These are phyloP conservation scores for Circaetus gallicus DNA, from an alignment of 2,113 vertebrate species.

Conservation along the genomic window DNA sequence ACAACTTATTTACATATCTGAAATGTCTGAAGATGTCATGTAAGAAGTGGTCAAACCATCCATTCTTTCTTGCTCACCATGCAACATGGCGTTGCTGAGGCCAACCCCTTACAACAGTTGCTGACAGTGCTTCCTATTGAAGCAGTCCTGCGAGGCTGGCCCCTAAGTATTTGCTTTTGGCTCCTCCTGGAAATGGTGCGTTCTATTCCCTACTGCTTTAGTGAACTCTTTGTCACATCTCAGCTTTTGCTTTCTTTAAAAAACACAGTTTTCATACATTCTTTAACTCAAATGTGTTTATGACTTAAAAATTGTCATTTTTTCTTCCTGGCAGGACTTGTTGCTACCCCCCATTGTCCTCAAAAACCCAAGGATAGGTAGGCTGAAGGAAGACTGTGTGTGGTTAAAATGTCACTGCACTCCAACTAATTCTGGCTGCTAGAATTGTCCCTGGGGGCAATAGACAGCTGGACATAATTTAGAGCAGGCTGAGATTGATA, in stretches of 20 bases:
- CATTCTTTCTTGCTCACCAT: neutral
- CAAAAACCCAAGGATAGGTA: constrained; percentile 26
- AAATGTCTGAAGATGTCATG: neutral
- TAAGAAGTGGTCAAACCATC: neutral
- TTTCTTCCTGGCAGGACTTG: neutral
- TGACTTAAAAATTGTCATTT: neutral
- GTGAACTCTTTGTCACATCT: neutral
- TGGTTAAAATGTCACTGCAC: constrained; percentile 53
- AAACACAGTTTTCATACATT: neutral
- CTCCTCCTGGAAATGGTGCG: neutral
- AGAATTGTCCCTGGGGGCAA: constrained; percentile 16
- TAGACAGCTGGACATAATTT: constrained; percentile 58
- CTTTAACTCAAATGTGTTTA: neutral
- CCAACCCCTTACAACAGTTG: accelerated
- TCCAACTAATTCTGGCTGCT: constrained; percentile 45
- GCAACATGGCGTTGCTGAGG: neutral
- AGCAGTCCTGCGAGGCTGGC: neutral
- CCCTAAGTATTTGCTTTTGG: neutral
- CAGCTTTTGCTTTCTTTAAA: neutral
- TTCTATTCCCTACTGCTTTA: neutral
- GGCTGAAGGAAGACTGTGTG: constrained; percentile 9
- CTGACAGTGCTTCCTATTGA: neutral
- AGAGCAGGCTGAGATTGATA: constrained; percentile 36
- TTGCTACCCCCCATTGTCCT: neutral
- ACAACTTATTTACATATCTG: neutral